phyloP scores from a whole-genome alignment of 2,113 vertebrate species.

The Limanda limanda region DNA sequence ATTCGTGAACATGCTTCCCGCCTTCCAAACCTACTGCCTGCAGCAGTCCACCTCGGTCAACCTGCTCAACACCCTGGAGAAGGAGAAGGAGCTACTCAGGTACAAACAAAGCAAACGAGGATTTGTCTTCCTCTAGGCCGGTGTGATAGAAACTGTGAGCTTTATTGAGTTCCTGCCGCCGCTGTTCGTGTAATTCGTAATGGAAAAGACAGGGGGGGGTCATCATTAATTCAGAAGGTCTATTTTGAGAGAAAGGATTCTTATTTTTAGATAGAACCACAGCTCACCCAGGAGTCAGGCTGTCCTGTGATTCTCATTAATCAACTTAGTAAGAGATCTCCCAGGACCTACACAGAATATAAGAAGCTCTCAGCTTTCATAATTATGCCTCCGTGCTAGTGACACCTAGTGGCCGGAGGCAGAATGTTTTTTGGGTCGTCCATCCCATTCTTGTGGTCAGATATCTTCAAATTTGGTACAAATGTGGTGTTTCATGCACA shows the following conservation, averaged over 20 bases:
- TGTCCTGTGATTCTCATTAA: constrained; percentile 36
- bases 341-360: background rate
- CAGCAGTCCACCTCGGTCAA: constrained; percentile 91
- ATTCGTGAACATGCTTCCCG: constrained; percentile 93
- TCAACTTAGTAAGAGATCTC: constrained; percentile 35
- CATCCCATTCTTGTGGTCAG: no score
- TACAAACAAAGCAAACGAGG: constrained; percentile 51
- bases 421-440: no score
- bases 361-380: background rate
- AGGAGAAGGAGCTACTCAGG: constrained; percentile 94
- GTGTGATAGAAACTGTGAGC: constrained; percentile 34
- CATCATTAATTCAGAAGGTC: constrained; percentile 74
- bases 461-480: no score
- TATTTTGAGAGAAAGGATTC: constrained; percentile 66
- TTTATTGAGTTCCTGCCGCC: constrained; percentile 42
- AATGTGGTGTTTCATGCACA: no score
- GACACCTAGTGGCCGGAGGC: no score
- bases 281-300: constrained; percentile 41
- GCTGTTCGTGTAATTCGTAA: constrained; percentile 61
- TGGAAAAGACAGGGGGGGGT: constrained; percentile 56
- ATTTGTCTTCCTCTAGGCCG: background rate
- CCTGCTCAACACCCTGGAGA: constrained; percentile 91
- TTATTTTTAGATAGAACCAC: constrained; percentile 61
- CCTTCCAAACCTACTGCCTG: constrained; percentile 95
- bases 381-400: background rate